Evolutionary conservation across 2,113 vertebrate genomes (phyloP).

Genomic region (Nibea albiflora): DNA sequence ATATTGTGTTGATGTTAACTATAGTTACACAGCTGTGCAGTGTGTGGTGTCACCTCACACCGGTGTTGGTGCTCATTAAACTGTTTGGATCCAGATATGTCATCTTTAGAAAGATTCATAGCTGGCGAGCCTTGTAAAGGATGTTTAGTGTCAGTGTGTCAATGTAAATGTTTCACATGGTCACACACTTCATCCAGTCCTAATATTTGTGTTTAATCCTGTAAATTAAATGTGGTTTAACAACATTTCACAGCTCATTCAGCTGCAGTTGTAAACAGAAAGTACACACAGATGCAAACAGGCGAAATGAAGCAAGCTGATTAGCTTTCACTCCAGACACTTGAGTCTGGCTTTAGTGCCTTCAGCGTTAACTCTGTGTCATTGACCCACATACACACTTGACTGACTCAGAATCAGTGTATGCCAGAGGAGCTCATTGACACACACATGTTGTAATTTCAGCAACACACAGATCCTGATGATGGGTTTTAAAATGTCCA

Average conservation of each 20-base stretch:
- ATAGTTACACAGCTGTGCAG: background rate
- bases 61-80: background rate
- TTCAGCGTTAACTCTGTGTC: conserved; percentile 39
- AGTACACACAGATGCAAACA: background rate
- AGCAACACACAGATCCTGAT: background rate
- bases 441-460: background rate
- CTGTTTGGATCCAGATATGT: background rate
- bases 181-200: background rate
- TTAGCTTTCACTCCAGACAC: conserved; percentile 37
- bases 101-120: background rate
- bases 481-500: background rate
- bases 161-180: background rate
- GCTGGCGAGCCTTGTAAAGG: background rate
- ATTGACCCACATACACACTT: conserved; percentile 28
- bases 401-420: conserved; percentile 1
- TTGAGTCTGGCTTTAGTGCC: conserved; percentile 9
- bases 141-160: background rate
- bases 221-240: background rate
- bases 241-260: background rate
- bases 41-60: too few species aligned
- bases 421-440: background rate
- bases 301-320: background rate
- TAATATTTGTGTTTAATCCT: background rate
- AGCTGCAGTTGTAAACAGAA: background rate
- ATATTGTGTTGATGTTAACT: background rate